Base-by-base conservation (phyloP, 2,888 invertebrate species). In the Sesia apiformis region DNA sequence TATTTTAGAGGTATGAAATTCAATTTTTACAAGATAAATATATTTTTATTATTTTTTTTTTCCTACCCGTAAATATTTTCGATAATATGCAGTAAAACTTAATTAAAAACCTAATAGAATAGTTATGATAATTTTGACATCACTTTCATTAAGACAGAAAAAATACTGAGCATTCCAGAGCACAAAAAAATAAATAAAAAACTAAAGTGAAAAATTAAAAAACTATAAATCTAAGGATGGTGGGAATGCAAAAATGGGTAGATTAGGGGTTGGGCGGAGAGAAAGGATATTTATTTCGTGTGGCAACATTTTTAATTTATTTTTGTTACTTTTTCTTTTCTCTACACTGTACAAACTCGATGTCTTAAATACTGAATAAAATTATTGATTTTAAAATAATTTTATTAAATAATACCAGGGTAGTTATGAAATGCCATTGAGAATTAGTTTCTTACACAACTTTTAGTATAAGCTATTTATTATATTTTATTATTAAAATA, bases 291-390 rank as follows among this genome's bases (percentile, higher is more conserved):
- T 64, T 64, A 41, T 40, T 63, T 58, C 61, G 67, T 63, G 69
- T 84, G 88, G 89, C 89, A 89, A 89, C 89, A 88, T 80, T 80
- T 69, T 72, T 62, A 62, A 70, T 55, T 72, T 73, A 67, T 69
- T 52, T 68, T 65, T 65, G 61, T 67, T 70, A 69, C 70, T 69
- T 62, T 65, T 49, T 6, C 64, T 69, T 70, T 64, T 60, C 60
- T 71, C 78, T 76, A 75, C 78, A 86, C 89, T 89, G 89, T 89
- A 89, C 89, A 87, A 64, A 79, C 88, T 89, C 88, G 88, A 87
- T 84, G 77, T 55, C 69, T 60, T 56, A 55, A 52, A 56, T 51
- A 42, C 7, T 54, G 43, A 50, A 39, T 49, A 40, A 8, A 40
- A 43, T 8, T 38, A 49, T 54, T 40, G 23, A 23, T 23, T 23